A percentile compares a stretch with the other conserved stretches of the same genome.
phyloP scores from a whole-genome alignment of 2,888 invertebrate species.

The Julus scanicus region DNA sequence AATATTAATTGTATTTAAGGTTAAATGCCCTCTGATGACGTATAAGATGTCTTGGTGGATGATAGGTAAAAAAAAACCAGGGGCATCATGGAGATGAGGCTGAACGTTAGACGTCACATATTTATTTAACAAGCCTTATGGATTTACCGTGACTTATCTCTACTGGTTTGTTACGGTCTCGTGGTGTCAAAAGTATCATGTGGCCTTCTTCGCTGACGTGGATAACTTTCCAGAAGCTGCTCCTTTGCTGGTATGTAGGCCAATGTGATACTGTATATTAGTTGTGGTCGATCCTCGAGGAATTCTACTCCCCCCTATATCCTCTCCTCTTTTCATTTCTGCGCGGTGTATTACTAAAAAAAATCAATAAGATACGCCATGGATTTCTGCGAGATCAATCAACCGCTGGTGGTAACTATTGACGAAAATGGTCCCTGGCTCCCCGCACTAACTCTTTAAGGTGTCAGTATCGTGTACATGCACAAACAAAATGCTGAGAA shows the following conservation, averaged over 20 bases:
- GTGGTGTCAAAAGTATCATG: not conserved
- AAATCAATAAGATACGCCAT: conserved; percentile 43
- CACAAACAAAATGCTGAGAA: conserved; percentile 16
- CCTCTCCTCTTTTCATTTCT: conserved; percentile 29
- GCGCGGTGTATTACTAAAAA: conserved; percentile 27
- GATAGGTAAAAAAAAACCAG: too few species aligned
- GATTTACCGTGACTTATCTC: not conserved
- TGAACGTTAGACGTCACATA: too few species aligned
- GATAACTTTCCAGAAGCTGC: conserved; percentile 16
- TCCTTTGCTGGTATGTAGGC: conserved; percentile 21
- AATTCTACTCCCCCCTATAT: conserved; percentile 36
- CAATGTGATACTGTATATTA: conserved; percentile 45
- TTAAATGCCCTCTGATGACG: too few species aligned
- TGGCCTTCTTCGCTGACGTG: not conserved
- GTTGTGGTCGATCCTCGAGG: conserved; percentile 42
- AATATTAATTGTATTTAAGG: too few species aligned
- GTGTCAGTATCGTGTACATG: conserved; percentile 42
- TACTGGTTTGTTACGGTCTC: not conserved
- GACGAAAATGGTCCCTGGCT: conserved; percentile 43
- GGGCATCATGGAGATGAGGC: too few species aligned
- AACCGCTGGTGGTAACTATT: conserved; percentile 20
- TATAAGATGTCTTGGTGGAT: too few species aligned
- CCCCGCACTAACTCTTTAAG: conserved; percentile 36
- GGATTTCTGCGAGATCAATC: conserved; percentile 47
- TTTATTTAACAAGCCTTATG: too few species aligned